phyloP scores from a whole-genome alignment of 2,113 vertebrate species.

The Odocoileus virginianus region DNA sequence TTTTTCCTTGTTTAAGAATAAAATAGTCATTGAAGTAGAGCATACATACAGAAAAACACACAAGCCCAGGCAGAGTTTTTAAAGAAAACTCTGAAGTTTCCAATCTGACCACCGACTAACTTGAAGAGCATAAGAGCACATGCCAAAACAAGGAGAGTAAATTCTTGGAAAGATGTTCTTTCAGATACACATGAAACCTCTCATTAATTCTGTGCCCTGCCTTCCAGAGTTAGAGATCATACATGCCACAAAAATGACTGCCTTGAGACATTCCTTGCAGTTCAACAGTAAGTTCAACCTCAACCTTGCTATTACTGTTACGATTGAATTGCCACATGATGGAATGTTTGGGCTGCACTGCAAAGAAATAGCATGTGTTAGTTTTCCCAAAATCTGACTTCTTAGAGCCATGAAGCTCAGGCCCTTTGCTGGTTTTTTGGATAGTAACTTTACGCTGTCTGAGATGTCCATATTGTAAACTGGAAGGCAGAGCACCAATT shows the following conservation, averaged over 20 bases:
- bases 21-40: background rate
- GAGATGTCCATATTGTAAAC: background rate
- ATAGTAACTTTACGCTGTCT: background rate
- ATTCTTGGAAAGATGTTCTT: conserved; percentile 15
- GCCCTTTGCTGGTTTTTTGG: background rate
- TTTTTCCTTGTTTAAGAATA: background rate
- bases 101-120: background rate
- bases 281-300: background rate
- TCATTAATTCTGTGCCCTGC: background rate
- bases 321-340: background rate
- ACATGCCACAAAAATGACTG: background rate
- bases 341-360: background rate
- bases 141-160: background rate
- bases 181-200: conserved; percentile 1
- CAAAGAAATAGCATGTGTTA: background rate
- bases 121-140: background rate
- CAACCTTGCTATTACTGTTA: background rate
- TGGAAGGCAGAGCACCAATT: background rate
- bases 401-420: background rate
- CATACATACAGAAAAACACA: background rate
- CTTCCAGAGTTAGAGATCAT: background rate
- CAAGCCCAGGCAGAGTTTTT: background rate
- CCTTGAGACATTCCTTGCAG: background rate
- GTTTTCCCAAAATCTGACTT: background rate
- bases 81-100: background rate